Evolutionary conservation across 2,113 vertebrate genomes (phyloP), one percentile per base, ranked within the genome.

Genomic region (Collichthys lucidus): DNA sequence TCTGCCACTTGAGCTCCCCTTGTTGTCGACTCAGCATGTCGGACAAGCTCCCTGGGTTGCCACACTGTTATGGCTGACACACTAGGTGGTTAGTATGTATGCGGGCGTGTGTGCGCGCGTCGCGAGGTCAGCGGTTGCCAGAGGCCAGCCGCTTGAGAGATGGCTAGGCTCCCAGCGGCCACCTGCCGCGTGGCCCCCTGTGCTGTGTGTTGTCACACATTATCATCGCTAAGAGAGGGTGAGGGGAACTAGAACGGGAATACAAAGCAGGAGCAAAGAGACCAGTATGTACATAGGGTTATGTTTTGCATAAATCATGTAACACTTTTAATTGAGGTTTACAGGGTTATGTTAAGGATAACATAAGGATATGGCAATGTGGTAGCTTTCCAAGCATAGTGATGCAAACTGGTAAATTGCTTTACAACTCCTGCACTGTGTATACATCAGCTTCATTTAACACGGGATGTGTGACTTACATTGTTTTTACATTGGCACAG

Each of bases 11-110:
- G 70, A 87, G 85, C 87, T 87, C 55, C 74, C 64, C 59, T 73
- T 60, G 80, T 73, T 91, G 88, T 90, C 79, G 79, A 89, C 89
- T 92, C 89, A 91, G 90, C 90, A 44, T 92, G 93, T 93, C 55
- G 71, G 83, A 91, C 91, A 91, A 83, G 91, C 88, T 86, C 85
- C 77, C 84, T 26, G 80, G 87, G 57, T 83, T 29, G 81, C 83
- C 68, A 17, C 74, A 20, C 63, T 24, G 83, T 80, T 68, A 40
- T 31, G 16, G 64, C 69, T 81, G 84, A 81, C 90, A 88, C 85
- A 35, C 60, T 17, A 20, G 84, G 74, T 80, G 82, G 90, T 89
- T 88, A 85, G 84, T 88, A 71, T 82, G 86, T 81, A 82, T 73
- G 78, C 66, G 69, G 53, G 31, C 4, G 75, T 11, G 75, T 80